A percentile compares a stretch with the other conserved stretches of the same genome.
Conservation (phyloP, 2,888 invertebrate species). For the Bellardia pandia region DNA sequence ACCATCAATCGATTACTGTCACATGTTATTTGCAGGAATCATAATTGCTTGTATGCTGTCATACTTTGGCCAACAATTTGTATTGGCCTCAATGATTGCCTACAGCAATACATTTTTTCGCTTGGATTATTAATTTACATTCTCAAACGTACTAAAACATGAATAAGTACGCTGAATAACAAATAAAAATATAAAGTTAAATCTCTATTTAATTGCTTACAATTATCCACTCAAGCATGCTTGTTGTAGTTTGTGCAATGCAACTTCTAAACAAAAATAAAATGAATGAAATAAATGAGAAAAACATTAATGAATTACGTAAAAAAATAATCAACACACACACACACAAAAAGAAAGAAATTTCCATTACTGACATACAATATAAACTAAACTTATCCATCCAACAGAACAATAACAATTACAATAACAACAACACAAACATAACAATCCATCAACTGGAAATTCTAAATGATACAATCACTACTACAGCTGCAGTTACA, state of each 20-base stretch:
- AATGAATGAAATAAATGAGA: background rate
- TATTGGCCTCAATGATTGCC: background rate
- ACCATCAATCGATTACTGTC: no score
- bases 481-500: background rate
- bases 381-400: constrained; percentile 36
- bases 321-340: constrained; percentile 25
- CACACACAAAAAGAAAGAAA: constrained; percentile 12
- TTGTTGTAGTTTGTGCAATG: background rate
- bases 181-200: constrained; percentile 64
- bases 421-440: background rate
- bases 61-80: no score
- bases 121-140: constrained; percentile 8
- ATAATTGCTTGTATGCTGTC: no score
- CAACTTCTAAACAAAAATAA: constrained; percentile 1
- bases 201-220: constrained; percentile 68
- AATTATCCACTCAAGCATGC: constrained; percentile 70
- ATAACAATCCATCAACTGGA: constrained; percentile 55
- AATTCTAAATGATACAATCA: constrained; percentile 34
- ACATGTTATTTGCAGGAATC: no score
- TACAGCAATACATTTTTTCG: background rate
- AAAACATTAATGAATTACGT: background rate
- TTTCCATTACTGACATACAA: constrained; percentile 50
- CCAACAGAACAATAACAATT: constrained; percentile 21
- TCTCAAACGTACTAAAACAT: constrained; percentile 8
- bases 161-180: constrained; percentile 12